These are phyloP conservation scores for Callopanchax toddi DNA, from an alignment of 2,113 vertebrate species.

Conservation along the genomic window DNA sequence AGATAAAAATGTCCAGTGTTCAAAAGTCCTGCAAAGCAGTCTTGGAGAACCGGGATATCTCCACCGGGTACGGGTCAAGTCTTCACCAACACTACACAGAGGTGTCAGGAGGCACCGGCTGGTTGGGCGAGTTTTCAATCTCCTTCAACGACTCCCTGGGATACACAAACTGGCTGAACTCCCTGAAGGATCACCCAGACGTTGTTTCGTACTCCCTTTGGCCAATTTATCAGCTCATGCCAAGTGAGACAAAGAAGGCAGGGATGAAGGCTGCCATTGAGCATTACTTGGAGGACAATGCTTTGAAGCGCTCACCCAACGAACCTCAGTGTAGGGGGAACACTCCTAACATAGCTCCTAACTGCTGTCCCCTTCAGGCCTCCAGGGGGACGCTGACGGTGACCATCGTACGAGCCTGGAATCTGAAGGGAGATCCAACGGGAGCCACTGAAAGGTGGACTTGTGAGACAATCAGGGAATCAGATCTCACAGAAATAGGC, in stretches of 20 bases:
- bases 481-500: not conserved
- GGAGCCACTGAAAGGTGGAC: conserved; percentile 25
- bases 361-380: conserved; percentile 35
- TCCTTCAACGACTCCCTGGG: conserved; percentile 6
- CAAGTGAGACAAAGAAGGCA: not conserved
- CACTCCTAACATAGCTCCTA: not conserved
- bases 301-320: fast-evolving
- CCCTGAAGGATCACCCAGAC: conserved; percentile 26
- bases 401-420: conserved; percentile 18
- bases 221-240: conserved; percentile 41
- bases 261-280: conserved; percentile 43
- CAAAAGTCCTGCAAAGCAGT: not conserved
- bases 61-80: not conserved
- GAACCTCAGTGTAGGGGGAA: not conserved
- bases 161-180: conserved; percentile 35
- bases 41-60: conserved; percentile 1
- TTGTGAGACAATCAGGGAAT: not conserved
- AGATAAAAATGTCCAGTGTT: not conserved
- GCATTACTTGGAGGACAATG: conserved; percentile 39
- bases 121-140: conserved; percentile 47
- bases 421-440: conserved; percentile 9
- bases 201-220: conserved; percentile 39
- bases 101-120: conserved; percentile 38
- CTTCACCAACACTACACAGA: conserved; percentile 30
- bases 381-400: conserved; percentile 25